phyloP scores from a whole-genome alignment of 2,113 vertebrate species.

The Leptobrachium ailaonicum region DNA sequence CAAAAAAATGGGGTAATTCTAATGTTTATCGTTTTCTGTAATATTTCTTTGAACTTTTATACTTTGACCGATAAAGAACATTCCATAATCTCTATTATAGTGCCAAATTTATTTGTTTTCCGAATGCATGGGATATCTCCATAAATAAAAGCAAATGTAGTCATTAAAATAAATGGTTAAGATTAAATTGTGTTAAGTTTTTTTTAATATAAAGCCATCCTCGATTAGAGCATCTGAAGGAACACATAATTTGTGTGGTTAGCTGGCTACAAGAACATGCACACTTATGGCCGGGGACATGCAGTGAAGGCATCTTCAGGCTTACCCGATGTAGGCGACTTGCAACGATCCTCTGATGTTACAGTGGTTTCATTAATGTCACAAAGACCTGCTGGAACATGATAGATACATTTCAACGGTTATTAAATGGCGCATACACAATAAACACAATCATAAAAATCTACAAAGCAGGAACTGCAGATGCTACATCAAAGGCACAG shows the following conservation, averaged over 20 bases:
- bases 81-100: too few species aligned
- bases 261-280: constrained; percentile 1
- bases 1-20: too few species aligned
- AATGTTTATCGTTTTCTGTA: too few species aligned
- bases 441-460: too few species aligned
- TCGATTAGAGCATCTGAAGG: background rate
- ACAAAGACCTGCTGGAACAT: constrained; percentile 81
- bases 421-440: background rate
- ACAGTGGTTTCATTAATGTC: constrained; percentile 90
- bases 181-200: background rate
- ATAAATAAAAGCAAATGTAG: too few species aligned
- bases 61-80: too few species aligned
- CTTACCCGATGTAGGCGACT: constrained; percentile 97
- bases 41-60: too few species aligned
- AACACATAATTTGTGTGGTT: background rate
- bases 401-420: constrained; percentile 35
- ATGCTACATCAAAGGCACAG: too few species aligned
- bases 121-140: too few species aligned
- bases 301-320: constrained; percentile 1
- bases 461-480: too few species aligned
- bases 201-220: background rate
- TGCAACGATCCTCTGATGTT: constrained; percentile 94
- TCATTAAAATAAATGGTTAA: too few species aligned
- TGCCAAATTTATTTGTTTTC: too few species aligned
- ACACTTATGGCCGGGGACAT: background rate